Evolutionary conservation across 2,888 invertebrate species (phyloP), one percentile per base, ranked within the genome.

Genomic region (Congeria kusceri): DNA sequence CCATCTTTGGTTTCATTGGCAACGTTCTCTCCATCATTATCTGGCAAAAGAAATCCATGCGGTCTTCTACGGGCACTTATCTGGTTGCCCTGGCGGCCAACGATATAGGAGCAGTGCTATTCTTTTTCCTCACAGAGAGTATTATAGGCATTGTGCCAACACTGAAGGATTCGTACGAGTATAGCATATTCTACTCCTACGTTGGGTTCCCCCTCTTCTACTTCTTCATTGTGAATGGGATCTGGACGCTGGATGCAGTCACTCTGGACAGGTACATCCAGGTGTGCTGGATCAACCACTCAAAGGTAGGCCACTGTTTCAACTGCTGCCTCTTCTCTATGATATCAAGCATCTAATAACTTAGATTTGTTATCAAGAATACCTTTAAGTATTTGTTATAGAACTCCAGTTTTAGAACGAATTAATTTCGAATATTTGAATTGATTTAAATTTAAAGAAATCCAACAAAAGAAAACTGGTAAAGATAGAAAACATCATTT

Each of bases 221-320:
- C 78, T 82, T 88, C 73, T 81, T 84, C 15, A 86, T 90, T 9
- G 86, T 90, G 44, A 80, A 78, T 70, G 89, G 89, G 69, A 87
- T 91, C 69, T 91, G 90, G 88, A 84, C 89, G 62, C 88, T 89
- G n/a, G 86, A 90, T 39, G 88, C 89, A 18, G 90, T 91, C 44
- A 90, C 91, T 0, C 84, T 90, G 0, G 90, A 91, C 77, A 77
- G 91, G 18, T 91, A 90, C 77, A 87, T 89, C 25, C 85, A 86
- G 73, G 91, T 91, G 3, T 91, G 91, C 76, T 86, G 88, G 79
- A 87, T 90, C 63, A 83, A 84, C 49, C 86, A 87, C 53, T 86
- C 88, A 23, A 87, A 88, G 85, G 87, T 88, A 29, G 68, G 76
- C 57, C 3, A 56, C 56, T 1, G 39, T 39, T 15, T 0, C 13